Evolutionary conservation across 2,113 vertebrate species (phyloP).

Genomic region (Barbus barbus): DNA sequence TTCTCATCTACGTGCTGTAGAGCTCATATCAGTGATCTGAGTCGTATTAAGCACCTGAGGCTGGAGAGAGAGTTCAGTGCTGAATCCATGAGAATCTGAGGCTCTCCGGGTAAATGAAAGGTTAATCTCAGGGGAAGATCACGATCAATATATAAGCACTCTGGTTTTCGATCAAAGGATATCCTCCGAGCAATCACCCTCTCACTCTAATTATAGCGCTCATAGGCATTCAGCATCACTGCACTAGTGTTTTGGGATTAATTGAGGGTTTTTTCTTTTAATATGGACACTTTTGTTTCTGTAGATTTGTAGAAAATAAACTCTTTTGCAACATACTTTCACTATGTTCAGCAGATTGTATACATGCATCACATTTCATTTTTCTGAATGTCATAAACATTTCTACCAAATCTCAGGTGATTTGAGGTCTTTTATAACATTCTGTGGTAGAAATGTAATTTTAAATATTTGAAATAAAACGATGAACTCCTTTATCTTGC

Average conservation of each 20-base stretch:
- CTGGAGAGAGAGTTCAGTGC: not conserved
- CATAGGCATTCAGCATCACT: not conserved
- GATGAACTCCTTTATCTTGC: not conserved
- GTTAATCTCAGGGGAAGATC: not conserved
- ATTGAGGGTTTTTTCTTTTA: not conserved
- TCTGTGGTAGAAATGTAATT: not conserved
- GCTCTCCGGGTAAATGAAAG: conserved; percentile 10
- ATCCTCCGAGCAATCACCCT: not conserved
- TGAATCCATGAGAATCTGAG: not conserved
- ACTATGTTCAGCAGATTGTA: no score
- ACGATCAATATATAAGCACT: conserved; percentile 15
- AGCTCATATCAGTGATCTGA: not conserved
- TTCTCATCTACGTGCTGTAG: not conserved
- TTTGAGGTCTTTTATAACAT: not conserved
- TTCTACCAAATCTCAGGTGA: no score
- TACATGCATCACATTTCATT: no score
- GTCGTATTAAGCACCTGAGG: not conserved
- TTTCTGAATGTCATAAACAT: no score
- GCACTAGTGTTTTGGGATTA: not conserved
- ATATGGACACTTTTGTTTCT: no score
- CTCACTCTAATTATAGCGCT: not conserved
- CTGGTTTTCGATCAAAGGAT: conserved; percentile 6
- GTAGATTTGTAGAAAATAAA: no score
- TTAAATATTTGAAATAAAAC: not conserved
- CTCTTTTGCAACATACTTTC: no score